These are phyloP conservation scores for Manacus vitellinus DNA, from an alignment of 2,113 vertebrate species.

Conservation along the genomic window DNA sequence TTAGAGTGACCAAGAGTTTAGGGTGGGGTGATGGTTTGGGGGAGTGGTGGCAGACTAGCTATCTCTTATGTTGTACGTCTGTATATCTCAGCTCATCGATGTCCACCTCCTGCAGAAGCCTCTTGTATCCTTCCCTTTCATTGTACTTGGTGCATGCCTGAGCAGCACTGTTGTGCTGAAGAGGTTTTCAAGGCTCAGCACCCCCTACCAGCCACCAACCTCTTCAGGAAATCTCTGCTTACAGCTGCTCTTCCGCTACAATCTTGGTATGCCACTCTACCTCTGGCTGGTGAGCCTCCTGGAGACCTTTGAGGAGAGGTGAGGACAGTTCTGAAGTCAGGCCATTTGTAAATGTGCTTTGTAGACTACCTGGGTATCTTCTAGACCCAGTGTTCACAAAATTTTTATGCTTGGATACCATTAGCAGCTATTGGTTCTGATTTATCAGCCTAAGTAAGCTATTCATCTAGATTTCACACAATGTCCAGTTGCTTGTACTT, in stretches of 20 bases:
- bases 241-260: slow-evolving; percentile 78
- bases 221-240: slow-evolving; percentile 55
- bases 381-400: neutral
- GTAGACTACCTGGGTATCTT: neutral
- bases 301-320: slow-evolving; percentile 61
- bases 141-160: slow-evolving; percentile 83
- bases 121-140: slow-evolving; percentile 68
- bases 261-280: slow-evolving; percentile 74
- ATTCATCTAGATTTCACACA: neutral
- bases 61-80: neutral
- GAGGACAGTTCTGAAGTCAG: neutral
- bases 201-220: neutral
- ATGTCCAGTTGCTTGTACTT: neutral
- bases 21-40: neutral
- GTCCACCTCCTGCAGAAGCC: slow-evolving; percentile 83
- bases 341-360: neutral
- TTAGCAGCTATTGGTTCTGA: neutral
- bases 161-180: slow-evolving; percentile 76
- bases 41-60: neutral
- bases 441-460: neutral
- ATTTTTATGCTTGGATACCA: neutral
- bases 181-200: slow-evolving; percentile 77
- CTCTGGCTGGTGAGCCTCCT: slow-evolving; percentile 77
- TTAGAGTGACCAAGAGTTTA: neutral
- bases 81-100: slow-evolving; percentile 74